Conservation (phyloP, 2,888 invertebrate species). For the Lysandra bellargus region DNA sequence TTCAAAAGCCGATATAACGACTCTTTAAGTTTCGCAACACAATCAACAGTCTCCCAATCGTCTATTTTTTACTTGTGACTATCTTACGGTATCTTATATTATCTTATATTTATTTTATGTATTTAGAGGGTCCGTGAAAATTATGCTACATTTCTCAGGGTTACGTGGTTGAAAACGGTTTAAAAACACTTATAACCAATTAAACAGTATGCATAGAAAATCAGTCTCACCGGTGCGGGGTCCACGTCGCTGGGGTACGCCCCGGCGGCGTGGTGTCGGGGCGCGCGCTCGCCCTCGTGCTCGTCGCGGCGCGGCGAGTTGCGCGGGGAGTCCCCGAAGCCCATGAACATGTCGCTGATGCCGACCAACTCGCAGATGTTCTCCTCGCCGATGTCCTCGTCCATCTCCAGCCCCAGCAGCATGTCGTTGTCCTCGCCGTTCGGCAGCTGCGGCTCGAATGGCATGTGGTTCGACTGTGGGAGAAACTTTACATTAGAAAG, state of each 20-base stretch:
- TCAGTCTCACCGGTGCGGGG: constrained; percentile 40
- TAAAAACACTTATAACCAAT: too few relatives aligned
- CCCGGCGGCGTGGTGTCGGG: constrained; percentile 43
- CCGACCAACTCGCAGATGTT: constrained; percentile 82
- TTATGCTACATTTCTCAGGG: too few relatives aligned
- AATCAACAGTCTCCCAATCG: too few relatives aligned
- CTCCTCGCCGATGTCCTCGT: constrained; percentile 82
- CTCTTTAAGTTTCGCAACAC: too few relatives aligned
- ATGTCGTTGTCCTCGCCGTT: constrained; percentile 75
- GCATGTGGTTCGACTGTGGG: constrained; percentile 67
- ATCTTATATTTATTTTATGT: too few relatives aligned
- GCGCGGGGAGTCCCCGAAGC: constrained; percentile 55
- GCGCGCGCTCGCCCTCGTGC: constrained; percentile 41
- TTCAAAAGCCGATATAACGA: too few relatives aligned
- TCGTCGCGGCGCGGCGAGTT: constrained; percentile 51
- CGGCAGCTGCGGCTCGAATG: constrained; percentile 70
- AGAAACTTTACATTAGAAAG: not conserved
- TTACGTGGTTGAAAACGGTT: too few relatives aligned
- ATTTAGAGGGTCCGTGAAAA: too few relatives aligned
- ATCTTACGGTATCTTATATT: too few relatives aligned
- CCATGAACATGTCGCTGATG: constrained; percentile 84
- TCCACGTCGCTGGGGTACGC: constrained; percentile 52
- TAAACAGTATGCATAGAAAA: too few relatives aligned
- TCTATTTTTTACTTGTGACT: too few relatives aligned
- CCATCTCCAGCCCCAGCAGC: constrained; percentile 67